Evolutionary conservation across 2,113 vertebrate genomes (phyloP).

Genomic region (Caracal caracal): DNA sequence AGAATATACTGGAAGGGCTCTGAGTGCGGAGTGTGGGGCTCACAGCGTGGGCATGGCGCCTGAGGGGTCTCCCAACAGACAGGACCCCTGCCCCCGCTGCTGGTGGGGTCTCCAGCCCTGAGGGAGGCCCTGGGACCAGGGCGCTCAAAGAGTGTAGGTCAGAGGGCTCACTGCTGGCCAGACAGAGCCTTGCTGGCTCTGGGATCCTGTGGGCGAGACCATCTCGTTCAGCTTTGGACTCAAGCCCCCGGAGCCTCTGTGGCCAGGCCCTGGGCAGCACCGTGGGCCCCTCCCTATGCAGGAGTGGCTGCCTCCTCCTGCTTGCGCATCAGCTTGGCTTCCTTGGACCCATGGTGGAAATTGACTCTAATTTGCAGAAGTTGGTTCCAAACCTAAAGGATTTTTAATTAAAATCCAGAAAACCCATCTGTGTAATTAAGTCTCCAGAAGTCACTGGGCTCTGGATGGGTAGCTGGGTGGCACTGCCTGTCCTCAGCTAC

Average conservation of each 20-base stretch:
- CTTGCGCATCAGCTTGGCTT: not conserved
- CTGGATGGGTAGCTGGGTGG: not conserved
- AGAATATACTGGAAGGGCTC: not conserved
- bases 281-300: rapidly evolving
- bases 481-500: not conserved
- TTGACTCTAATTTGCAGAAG: slow-evolving; percentile 36
- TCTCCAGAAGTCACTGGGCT: not conserved
- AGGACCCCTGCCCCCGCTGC: not conserved
- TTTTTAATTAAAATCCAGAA: slow-evolving; percentile 74
- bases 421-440: slow-evolving; percentile 66
- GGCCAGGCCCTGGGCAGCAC: not conserved
- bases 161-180: not conserved
- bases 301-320: rapidly evolving
- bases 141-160: not conserved
- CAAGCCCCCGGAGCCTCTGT: not conserved
- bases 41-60: rapidly evolving
- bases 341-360: not conserved
- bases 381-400: slow-evolving; percentile 42
- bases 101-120: not conserved
- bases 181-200: not conserved
- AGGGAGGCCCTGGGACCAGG: not conserved
- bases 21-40: not conserved
- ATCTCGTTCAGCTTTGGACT: not conserved
- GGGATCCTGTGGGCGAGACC: rapidly evolving
- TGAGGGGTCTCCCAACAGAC: not conserved